phyloP scores from a whole-genome alignment of 2,797 vertebrate species.

The Champsocephalus gunnari region DNA sequence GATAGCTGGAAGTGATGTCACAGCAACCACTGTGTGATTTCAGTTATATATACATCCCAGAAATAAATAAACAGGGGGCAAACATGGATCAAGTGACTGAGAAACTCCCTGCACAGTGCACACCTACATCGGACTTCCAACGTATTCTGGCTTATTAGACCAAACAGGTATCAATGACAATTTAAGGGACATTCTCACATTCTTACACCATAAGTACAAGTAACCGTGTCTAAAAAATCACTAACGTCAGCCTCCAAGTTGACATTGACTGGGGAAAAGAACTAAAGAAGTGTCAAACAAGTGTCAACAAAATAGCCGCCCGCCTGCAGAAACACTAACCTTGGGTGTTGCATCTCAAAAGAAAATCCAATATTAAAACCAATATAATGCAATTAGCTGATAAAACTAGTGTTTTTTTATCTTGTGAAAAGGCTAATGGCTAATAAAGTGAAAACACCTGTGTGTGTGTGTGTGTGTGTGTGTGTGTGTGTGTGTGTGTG shows the following conservation, averaged over 20 bases:
- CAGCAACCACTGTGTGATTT: neutral
- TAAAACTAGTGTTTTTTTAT: neutral
- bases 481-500: too few species aligned
- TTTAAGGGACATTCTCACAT: neutral
- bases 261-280: neutral
- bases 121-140: neutral
- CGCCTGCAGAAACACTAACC: neutral
- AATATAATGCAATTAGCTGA: too few species aligned
- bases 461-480: conserved; percentile 3
- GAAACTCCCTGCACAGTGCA: neutral
- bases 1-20: neutral
- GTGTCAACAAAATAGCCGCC: neutral
- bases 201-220: neutral
- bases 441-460: conserved; percentile 1
- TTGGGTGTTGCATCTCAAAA: neutral
- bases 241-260: neutral
- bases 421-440: neutral
- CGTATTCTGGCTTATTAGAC: neutral
- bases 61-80: neutral
- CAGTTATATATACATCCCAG: neutral
- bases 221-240: neutral
- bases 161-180: neutral
- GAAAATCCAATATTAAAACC: neutral
- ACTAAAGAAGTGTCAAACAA: neutral
- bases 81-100: neutral